Evolutionary conservation across 2,888 invertebrate genomes (phyloP).

Genomic region (Therioaphis trifolii): DNA sequence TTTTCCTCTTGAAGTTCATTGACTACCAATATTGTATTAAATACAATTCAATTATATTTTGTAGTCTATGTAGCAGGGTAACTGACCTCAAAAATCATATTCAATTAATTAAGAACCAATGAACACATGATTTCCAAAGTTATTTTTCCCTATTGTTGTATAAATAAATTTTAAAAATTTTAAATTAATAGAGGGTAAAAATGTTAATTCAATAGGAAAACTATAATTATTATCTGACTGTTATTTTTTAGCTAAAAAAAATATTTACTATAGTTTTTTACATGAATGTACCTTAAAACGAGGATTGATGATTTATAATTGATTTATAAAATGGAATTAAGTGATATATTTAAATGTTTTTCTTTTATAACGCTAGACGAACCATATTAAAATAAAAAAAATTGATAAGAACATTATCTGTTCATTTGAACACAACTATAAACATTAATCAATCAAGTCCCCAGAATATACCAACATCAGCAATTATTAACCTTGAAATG

Average conservation of each 20-base stretch:
- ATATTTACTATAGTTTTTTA: neutral
- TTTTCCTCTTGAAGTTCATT: slow-evolving; percentile 10
- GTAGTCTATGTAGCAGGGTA: neutral
- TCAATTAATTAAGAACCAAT: slow-evolving; percentile 38
- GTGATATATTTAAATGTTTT: neutral
- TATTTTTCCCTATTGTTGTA: neutral
- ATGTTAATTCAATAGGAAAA: neutral
- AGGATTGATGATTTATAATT: neutral
- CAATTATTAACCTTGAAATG: slow-evolving; percentile 51
- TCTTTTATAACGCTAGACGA: neutral
- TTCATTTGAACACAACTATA: neutral
- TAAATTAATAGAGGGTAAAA: neutral
- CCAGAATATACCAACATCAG: slow-evolving; percentile 9
- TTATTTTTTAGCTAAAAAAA: too few species aligned
- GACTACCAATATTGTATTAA: slow-evolving; percentile 33
- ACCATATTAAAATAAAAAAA: neutral
- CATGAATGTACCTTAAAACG: neutral
- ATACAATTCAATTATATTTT: slow-evolving; percentile 27
- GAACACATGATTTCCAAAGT: neutral
- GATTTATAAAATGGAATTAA: slow-evolving; percentile 16
- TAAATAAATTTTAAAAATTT: neutral
- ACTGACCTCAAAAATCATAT: slow-evolving; percentile 23
- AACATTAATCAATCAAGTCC: slow-evolving; percentile 42
- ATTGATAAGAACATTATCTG: slow-evolving; percentile 42
- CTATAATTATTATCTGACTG: too few species aligned